Percentiles rank a stretch among this genome's conserved stretches.
Conservation (phyloP, 2,888 invertebrate species). For the Hartigia nigra region DNA sequence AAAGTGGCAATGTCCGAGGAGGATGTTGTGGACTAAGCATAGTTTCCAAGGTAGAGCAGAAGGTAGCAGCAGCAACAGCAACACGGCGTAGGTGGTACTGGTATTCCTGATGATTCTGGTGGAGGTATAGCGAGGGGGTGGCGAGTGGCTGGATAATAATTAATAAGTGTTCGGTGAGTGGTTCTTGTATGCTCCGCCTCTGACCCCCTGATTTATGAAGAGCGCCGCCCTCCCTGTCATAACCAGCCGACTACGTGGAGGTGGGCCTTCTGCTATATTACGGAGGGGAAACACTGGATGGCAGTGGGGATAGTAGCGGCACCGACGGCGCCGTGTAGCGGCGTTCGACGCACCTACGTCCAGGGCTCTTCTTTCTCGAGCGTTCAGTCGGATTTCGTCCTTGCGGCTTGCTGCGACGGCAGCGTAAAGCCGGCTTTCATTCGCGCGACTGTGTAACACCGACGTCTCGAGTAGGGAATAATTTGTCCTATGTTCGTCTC, state of each 20-base stretch:
- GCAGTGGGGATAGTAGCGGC: conserved; percentile 9
- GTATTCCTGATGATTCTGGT: neutral
- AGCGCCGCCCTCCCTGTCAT: conserved; percentile 65
- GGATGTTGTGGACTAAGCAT: neutral
- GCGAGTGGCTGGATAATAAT: conserved; percentile 55
- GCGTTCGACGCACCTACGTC: conserved; percentile 35
- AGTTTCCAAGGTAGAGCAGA: neutral
- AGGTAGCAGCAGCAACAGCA: neutral
- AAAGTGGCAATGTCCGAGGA: neutral
- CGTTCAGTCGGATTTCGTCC: conserved; percentile 61
- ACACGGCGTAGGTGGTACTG: conserved; percentile 30
- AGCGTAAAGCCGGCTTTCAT: neutral
- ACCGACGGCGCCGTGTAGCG: conserved; percentile 29
- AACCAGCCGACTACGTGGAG: conserved; percentile 51
- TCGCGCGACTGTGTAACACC: neutral
- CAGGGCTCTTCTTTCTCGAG: conserved; percentile 51
- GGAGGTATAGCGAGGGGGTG: neutral
- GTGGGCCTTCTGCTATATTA: conserved; percentile 6
- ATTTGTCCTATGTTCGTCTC: neutral
- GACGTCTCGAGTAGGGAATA: neutral
- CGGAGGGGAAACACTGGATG: conserved; percentile 22
- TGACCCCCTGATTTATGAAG: conserved; percentile 64
- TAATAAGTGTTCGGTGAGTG: conserved; percentile 65
- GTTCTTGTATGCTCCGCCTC: conserved; percentile 60
- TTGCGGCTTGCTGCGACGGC: conserved; percentile 29